phyloP scores from a whole-genome alignment of 1,140 invertebrate species.

The Zaprionus tsacasi region DNA sequence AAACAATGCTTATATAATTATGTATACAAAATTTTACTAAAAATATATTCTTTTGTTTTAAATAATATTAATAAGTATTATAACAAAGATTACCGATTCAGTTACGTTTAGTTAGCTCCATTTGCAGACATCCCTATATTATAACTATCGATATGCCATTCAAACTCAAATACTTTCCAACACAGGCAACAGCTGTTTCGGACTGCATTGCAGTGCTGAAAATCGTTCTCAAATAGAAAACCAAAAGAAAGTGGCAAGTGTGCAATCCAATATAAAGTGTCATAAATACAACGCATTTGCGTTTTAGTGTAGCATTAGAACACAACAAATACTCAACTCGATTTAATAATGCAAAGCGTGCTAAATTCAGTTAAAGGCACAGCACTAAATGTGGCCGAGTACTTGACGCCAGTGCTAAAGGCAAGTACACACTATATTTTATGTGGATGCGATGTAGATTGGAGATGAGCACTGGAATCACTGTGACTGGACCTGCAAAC shows the following conservation, averaged over 20 bases:
- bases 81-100: neutral
- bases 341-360: slow-evolving; percentile 93
- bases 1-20: neutral
- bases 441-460: slow-evolving; percentile 13
- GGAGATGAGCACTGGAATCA: slow-evolving; percentile 20
- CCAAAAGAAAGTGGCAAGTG: slow-evolving; percentile 36
- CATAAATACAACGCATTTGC: slow-evolving; percentile 27
- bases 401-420: slow-evolving; percentile 97
- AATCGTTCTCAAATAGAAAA: slow-evolving; percentile 9
- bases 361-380: slow-evolving; percentile 98
- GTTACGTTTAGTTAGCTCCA: neutral
- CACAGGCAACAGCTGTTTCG: slow-evolving; percentile 24
- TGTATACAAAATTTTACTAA: neutral
- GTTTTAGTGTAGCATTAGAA: slow-evolving; percentile 24
- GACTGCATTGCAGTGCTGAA: slow-evolving; percentile 10
- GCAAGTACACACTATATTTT: slow-evolving; percentile 85
- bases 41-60: neutral
- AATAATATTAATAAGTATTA: too few relatives aligned
- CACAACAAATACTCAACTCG: slow-evolving; percentile 53
- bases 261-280: slow-evolving; percentile 44
- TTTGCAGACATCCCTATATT: neutral
- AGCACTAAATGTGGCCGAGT: slow-evolving; percentile 97
- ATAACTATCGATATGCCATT: slow-evolving; percentile 4
- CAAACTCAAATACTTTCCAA: neutral
- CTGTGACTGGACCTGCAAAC: slow-evolving; percentile 10